Conservation (phyloP, 2,113 vertebrate species). For the Reinhardtius hippoglossoides region DNA sequence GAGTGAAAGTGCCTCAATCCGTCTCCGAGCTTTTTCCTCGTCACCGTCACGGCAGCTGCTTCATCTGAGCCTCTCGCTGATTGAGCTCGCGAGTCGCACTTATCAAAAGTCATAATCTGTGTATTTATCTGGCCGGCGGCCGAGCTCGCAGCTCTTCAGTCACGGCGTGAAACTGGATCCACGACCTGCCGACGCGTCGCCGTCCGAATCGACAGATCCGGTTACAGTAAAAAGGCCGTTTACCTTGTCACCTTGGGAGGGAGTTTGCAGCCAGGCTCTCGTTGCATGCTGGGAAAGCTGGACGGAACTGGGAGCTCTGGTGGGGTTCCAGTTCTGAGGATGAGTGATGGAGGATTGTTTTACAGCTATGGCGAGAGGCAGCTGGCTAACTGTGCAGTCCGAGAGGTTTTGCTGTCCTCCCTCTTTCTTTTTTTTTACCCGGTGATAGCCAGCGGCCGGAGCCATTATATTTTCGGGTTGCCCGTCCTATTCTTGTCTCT, state of each 20-base stretch:
- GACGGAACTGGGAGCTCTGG: conserved; percentile 13
- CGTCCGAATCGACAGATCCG: conserved; percentile 51
- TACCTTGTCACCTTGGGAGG: conserved; percentile 45
- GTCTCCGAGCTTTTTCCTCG: conserved; percentile 7
- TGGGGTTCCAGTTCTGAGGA: conserved; percentile 6
- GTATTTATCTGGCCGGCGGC: conserved; percentile 37
- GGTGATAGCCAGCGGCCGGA: no score
- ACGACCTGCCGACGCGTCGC: conserved; percentile 35
- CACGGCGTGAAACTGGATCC: conserved; percentile 41
- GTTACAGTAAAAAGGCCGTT: conserved; percentile 60
- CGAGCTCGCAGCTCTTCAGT: conserved; percentile 51
- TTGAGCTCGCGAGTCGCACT: conserved; percentile 1
- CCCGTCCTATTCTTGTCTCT: background rate
- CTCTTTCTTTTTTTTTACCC: no score
- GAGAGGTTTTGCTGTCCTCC: background rate
- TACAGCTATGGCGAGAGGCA: background rate
- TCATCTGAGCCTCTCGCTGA: background rate
- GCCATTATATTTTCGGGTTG: background rate
- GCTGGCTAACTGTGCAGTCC: background rate
- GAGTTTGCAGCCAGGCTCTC: conserved; percentile 25
- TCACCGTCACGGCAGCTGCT: background rate
- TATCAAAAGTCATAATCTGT: conserved; percentile 66
- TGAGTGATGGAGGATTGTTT: conserved; percentile 28
- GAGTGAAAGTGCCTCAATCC: conserved; percentile 1
- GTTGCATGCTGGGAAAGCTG: conserved; percentile 55